Percentiles rank a stretch among this genome's conserved stretches.
phyloP scores from a whole-genome alignment of 2,113 vertebrate genomes.

The Neoarius graeffei region DNA sequence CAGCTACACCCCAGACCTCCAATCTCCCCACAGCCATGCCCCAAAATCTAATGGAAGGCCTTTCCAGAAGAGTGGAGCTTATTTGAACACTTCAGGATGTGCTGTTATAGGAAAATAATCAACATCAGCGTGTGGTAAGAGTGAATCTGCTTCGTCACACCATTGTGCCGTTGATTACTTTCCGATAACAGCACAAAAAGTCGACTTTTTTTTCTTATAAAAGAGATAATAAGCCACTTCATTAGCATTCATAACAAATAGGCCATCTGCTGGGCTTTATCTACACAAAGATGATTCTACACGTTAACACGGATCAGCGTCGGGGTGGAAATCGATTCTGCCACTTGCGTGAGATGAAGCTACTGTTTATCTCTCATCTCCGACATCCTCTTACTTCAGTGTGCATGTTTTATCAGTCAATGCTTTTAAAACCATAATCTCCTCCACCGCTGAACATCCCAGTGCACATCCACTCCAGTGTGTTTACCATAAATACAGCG shows the following conservation, averaged over 20 bases:
- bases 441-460: neutral
- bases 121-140: no score
- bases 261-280: conserved; percentile 3
- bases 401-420: neutral
- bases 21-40: no score
- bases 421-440: conserved; percentile 11
- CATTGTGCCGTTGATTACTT: neutral
- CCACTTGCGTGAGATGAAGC: neutral
- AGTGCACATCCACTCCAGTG: no score
- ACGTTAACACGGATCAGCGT: conserved; percentile 8
- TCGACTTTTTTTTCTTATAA: neutral
- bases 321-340: conserved; percentile 7
- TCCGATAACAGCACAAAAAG: no score
- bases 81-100: no score
- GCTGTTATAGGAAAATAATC: no score
- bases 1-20: no score
- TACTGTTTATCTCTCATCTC: neutral
- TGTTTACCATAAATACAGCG: neutral
- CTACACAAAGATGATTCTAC: conserved; percentile 7
- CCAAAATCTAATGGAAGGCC: no score
- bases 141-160: no score
- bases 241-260: conserved; percentile 36
- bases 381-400: neutral
- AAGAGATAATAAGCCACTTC: neutral
- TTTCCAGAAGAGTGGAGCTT: no score